These are phyloP conservation scores for Nipponacmea schrenckii DNA, from an alignment of 2,888 invertebrate species.

Conservation along the genomic window DNA sequence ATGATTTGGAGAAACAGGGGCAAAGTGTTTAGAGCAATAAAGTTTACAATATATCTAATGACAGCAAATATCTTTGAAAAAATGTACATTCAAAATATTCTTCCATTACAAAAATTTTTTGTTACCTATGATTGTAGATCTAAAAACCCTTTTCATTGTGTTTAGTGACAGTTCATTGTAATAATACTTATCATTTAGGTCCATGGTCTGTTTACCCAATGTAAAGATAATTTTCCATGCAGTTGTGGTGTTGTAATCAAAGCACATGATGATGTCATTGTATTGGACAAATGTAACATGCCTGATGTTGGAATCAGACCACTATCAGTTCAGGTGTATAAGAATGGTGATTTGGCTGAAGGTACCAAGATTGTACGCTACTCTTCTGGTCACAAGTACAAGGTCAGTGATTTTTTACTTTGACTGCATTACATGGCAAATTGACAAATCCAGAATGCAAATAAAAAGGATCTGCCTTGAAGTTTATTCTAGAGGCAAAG, in stretches of 20 bases:
- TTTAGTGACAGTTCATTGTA: too few species aligned
- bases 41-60: too few species aligned
- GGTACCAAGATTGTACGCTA: conserved; percentile 34
- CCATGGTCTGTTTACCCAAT: conserved; percentile 2
- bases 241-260: conserved; percentile 50
- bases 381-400: conserved; percentile 33
- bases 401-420: conserved; percentile 20
- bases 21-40: too few species aligned
- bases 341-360: conserved; percentile 40
- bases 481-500: too few species aligned
- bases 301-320: conserved; percentile 6
- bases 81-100: too few species aligned
- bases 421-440: background rate
- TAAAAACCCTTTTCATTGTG: too few species aligned
- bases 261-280: conserved; percentile 44
- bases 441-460: too few species aligned
- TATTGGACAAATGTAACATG: conserved; percentile 40
- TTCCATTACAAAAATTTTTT: too few species aligned
- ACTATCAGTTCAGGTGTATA: conserved; percentile 30
- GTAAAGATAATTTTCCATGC: conserved; percentile 25
- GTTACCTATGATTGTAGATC: too few species aligned
- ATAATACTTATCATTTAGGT: conserved; percentile 5
- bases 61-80: too few species aligned
- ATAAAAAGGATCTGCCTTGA: too few species aligned
- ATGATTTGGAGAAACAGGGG: too few species aligned